These are phyloP conservation scores for Philypnodon macrostomus DNA, from an alignment of 2,797 vertebrate genomes.

Conservation along the genomic window DNA sequence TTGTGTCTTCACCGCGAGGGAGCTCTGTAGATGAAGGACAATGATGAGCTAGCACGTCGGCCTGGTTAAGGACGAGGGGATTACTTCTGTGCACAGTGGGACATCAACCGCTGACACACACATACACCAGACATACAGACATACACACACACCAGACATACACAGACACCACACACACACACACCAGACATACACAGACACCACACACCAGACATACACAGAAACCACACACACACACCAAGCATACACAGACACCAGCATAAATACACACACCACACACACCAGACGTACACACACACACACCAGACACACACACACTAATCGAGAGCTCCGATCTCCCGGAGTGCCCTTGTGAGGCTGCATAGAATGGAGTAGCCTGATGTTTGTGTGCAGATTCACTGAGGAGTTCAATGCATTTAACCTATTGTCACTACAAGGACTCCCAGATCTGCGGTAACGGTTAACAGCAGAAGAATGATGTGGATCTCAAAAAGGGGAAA, in stretches of 20 bases:
- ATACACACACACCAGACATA: slow-evolving; percentile 14
- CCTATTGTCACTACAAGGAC: too few species aligned
- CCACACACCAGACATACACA: slow-evolving; percentile 9
- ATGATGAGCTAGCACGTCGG: slow-evolving; percentile 55
- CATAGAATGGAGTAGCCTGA: slow-evolving; percentile 54
- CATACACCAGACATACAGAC: slow-evolving; percentile 22
- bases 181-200: background rate
- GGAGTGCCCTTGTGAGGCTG: slow-evolving; percentile 44
- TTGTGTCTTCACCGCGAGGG: slow-evolving; percentile 48
- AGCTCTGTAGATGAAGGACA: slow-evolving; percentile 58
- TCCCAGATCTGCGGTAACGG: too few species aligned
- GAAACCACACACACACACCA: slow-evolving; percentile 21
- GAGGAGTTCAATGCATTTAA: too few species aligned
- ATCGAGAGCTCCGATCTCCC: slow-evolving; percentile 28
- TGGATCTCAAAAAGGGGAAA: too few species aligned
- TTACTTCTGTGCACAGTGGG: slow-evolving; percentile 52
- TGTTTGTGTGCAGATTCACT: slow-evolving; percentile 46
- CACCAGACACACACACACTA: background rate
- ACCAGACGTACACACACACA: slow-evolving; percentile 27
- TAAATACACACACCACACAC: slow-evolving; percentile 14
- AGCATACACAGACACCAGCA: background rate
- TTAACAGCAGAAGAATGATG: too few species aligned
- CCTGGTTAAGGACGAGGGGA: slow-evolving; percentile 57
- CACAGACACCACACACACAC: slow-evolving; percentile 16
- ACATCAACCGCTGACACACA: slow-evolving; percentile 31